Conservation (phyloP, 2,888 invertebrate species). For the Neria commutata region DNA sequence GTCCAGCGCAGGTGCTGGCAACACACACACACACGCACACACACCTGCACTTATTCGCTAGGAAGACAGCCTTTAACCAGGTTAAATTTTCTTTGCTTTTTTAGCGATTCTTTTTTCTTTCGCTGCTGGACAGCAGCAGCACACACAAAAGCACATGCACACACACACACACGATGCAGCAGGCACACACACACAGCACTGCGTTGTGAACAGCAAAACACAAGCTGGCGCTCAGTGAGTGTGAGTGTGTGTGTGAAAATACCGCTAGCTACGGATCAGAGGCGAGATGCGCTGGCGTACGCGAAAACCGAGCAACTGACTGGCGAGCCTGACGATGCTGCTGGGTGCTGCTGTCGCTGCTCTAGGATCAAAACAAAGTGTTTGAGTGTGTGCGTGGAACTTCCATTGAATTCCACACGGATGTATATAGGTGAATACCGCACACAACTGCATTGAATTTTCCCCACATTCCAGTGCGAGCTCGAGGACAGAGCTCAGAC, state of each 20-base stretch:
- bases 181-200: not conserved
- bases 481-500: not conserved
- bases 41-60: not conserved
- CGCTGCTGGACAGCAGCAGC: not conserved
- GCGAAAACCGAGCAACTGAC: conserved; percentile 12
- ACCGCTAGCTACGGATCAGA: not conserved
- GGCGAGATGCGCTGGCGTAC: conserved; percentile 6
- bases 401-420: not conserved
- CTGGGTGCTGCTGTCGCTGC: not conserved
- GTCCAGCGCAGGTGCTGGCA: not conserved
- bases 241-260: not conserved
- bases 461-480: not conserved
- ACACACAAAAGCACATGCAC: not conserved
- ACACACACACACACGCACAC: not conserved
- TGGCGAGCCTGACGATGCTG: not conserved
- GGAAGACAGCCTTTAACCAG: not conserved
- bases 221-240: too few relatives aligned
- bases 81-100: not conserved
- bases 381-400: too few relatives aligned
- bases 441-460: not conserved
- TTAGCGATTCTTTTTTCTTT: not conserved
- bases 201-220: too few relatives aligned
- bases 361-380: conserved; percentile 5
- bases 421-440: too few relatives aligned
- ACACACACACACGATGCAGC: not conserved